Percentiles rank a stretch among this genome's conserved stretches.
These are phyloP conservation scores for Agraylea sexmaculata DNA, from an alignment of 1,140 invertebrate species.

Conservation along the genomic window DNA sequence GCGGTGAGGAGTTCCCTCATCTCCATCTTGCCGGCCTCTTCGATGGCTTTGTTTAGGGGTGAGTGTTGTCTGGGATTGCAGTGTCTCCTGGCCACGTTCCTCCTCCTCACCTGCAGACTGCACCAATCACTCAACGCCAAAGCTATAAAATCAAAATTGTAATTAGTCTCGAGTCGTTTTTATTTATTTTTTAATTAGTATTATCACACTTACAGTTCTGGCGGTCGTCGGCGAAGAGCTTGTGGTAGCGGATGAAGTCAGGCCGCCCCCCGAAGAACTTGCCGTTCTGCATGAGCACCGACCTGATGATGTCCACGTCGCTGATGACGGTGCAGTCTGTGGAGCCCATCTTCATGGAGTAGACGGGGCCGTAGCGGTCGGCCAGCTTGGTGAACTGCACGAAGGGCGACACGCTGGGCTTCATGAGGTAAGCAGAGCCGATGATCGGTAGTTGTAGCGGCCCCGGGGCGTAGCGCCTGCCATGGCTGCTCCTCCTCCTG, in stretches of 20 bases:
- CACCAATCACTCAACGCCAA: conserved; percentile 80
- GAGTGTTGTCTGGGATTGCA: conserved; percentile 66
- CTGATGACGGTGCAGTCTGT: conserved; percentile 65
- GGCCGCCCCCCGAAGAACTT: conserved; percentile 69
- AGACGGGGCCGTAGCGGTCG: conserved; percentile 63
- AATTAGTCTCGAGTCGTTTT: neutral
- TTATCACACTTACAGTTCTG: conserved; percentile 64
- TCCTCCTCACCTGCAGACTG: conserved; percentile 60
- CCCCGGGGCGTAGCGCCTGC: conserved; percentile 38
- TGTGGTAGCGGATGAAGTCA: conserved; percentile 62
- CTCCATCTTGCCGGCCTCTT: conserved; percentile 49
- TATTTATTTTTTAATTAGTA: neutral
- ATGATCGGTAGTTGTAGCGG: conserved; percentile 57
- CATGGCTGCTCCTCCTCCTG: neutral
- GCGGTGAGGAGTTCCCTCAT: conserved; percentile 44
- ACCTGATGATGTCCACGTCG: conserved; percentile 57
- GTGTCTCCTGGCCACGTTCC: conserved; percentile 64
- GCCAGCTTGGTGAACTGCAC: conserved; percentile 57
- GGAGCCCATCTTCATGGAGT: conserved; percentile 56
- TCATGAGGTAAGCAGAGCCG: conserved; percentile 58
- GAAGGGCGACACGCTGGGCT: conserved; percentile 54
- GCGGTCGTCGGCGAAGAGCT: conserved; percentile 60
- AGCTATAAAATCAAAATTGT: conserved; percentile 43
- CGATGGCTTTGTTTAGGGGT: conserved; percentile 53
- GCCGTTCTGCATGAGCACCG: conserved; percentile 70